A percentile compares a stretch with the other conserved stretches of the same genome.
Evolutionary conservation across 2,888 invertebrate species (phyloP).

Genomic region (Tetheella fluctuosa): DNA sequence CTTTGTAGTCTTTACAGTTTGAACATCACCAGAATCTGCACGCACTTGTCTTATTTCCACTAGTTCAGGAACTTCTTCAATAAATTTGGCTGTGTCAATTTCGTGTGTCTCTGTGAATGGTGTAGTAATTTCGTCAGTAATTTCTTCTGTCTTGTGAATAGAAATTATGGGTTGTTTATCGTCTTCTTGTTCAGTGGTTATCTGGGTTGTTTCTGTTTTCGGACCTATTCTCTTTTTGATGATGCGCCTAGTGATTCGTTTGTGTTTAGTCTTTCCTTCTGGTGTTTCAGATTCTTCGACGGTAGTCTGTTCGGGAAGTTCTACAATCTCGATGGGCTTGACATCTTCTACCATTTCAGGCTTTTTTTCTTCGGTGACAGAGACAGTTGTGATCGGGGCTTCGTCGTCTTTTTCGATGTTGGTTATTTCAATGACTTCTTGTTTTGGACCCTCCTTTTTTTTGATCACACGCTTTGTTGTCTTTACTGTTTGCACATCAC

Average conservation of each 20-base stretch:
- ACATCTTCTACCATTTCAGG: slow-evolving; percentile 15
- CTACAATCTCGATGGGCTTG: slow-evolving; percentile 29
- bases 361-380: slow-evolving; percentile 21
- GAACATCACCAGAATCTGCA: slow-evolving; percentile 35
- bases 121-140: slow-evolving; percentile 40
- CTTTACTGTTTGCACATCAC: slow-evolving; percentile 25
- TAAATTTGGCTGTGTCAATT: slow-evolving; percentile 39
- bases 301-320: slow-evolving; percentile 56
- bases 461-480: slow-evolving; percentile 23
- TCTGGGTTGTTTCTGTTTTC: slow-evolving; percentile 52
- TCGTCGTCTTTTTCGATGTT: slow-evolving; percentile 28
- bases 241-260: slow-evolving; percentile 26
- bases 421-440: slow-evolving; percentile 41
- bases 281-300: slow-evolving; percentile 45
- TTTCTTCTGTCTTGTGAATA: slow-evolving; percentile 28
- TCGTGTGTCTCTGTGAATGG: slow-evolving; percentile 23
- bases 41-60: slow-evolving; percentile 23
- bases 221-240: slow-evolving; percentile 28
- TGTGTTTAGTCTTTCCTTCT: slow-evolving; percentile 37
- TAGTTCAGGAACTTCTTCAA: slow-evolving; percentile 25
- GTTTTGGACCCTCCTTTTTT: slow-evolving; percentile 49
- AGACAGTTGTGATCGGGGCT: slow-evolving; percentile 25
- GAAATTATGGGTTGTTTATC: slow-evolving; percentile 34
- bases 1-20: slow-evolving; percentile 36
- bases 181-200: slow-evolving; percentile 34